phyloP scores from a whole-genome alignment of 2,888 invertebrate species.

The Timema podura region DNA sequence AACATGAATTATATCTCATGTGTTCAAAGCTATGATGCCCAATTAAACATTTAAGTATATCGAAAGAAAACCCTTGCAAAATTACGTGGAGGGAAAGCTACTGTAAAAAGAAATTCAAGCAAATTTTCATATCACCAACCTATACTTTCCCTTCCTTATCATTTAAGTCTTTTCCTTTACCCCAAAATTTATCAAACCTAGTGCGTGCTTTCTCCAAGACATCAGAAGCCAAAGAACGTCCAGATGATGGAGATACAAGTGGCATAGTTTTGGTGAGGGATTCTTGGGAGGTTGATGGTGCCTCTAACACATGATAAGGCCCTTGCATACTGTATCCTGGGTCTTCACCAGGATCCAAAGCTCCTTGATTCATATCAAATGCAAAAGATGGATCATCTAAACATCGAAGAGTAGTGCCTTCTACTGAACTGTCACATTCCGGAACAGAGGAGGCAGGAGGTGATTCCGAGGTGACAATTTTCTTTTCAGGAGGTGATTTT shows the following conservation, averaged over 20 bases:
- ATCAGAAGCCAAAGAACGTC: constrained; percentile 63
- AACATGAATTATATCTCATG: no score
- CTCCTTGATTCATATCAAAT: constrained; percentile 43
- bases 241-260: constrained; percentile 37
- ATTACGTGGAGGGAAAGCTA: no score
- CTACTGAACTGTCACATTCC: constrained; percentile 42
- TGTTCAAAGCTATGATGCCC: no score
- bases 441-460: neutral
- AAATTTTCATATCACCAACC: no score
- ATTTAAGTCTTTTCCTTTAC: constrained; percentile 48
- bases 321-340: constrained; percentile 26
- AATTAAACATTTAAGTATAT: no score
- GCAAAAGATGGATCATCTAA: constrained; percentile 55
- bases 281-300: constrained; percentile 37
- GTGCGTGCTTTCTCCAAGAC: constrained; percentile 76
- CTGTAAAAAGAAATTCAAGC: no score
- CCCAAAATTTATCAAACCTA: constrained; percentile 83
- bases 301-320: constrained; percentile 45
- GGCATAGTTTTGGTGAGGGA: constrained; percentile 33
- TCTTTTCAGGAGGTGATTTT: no score
- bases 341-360: neutral
- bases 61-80: no score
- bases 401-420: constrained; percentile 50
- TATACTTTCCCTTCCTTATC: constrained; percentile 36
- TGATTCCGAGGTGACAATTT: no score